Conservation (phyloP, 2,113 vertebrate species). For the Ptilorrhoa leucosticta region DNA sequence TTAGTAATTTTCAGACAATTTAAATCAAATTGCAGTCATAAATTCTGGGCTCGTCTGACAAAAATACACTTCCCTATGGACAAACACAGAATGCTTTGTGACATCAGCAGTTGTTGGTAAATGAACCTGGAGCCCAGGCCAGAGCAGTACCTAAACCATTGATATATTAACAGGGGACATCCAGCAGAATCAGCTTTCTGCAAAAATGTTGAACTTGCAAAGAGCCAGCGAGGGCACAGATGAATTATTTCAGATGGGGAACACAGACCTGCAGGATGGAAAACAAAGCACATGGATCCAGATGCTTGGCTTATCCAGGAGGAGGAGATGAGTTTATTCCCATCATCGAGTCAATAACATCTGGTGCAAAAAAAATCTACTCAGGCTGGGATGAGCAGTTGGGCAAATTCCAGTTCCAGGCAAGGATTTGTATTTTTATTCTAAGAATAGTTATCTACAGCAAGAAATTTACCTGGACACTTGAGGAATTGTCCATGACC, state of each 20-base stretch:
- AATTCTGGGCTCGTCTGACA: background rate
- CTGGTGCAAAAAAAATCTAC: background rate
- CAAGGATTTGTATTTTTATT: background rate
- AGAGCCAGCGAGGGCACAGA: background rate
- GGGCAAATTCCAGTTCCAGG: background rate
- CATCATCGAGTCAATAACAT: background rate
- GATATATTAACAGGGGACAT: background rate
- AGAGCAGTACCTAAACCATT: background rate
- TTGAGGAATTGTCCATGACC: background rate
- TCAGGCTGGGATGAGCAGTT: background rate
- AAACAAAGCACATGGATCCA: background rate
- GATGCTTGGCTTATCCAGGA: background rate
- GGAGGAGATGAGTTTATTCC: background rate
- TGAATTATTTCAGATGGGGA: background rate
- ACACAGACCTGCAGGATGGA: background rate
- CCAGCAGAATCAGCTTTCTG: background rate
- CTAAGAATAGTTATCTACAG: background rate
- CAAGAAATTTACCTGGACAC: background rate
- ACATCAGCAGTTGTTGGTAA: background rate
- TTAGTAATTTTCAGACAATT: background rate
- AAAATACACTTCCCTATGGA: background rate
- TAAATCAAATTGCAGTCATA: background rate
- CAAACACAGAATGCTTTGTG: background rate
- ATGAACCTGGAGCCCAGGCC: background rate
- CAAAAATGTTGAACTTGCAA: background rate